Conservation (phyloP, 2,797 vertebrate species). For the Sebastes variabilis region DNA sequence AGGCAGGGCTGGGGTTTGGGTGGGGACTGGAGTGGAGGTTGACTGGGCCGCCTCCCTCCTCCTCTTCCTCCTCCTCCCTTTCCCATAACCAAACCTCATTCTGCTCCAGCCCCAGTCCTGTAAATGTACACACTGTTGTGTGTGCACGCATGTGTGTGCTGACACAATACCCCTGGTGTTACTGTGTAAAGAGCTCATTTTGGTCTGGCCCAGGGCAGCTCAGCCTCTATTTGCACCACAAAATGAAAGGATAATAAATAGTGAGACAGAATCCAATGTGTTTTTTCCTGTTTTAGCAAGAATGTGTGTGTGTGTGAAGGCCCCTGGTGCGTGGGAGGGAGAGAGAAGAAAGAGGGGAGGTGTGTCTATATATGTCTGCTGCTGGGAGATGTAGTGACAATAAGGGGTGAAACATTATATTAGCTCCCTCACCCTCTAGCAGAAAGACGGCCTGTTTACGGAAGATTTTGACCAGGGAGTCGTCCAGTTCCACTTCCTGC, state of each 20-base stretch:
- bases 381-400: conserved; percentile 21
- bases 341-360: conserved; percentile 30
- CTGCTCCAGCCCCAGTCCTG: conserved; percentile 51
- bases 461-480: conserved; percentile 97
- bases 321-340: conserved; percentile 44
- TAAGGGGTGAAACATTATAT: neutral
- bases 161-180: conserved; percentile 77
- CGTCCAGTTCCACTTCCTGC: conserved; percentile 96
- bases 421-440: conserved; percentile 88
- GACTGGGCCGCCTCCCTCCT: conserved; percentile 38
- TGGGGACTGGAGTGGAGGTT: conserved; percentile 57
- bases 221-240: conserved; percentile 89
- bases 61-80: conserved; percentile 21
- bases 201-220: conserved; percentile 71
- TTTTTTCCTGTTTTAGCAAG: conserved; percentile 69
- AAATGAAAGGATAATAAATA: conserved; percentile 80
- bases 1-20: conserved; percentile 68
- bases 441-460: conserved; percentile 98
- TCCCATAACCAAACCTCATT: conserved; percentile 71
- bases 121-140: conserved; percentile 63
- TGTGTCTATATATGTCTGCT: neutral
- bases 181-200: conserved; percentile 79
- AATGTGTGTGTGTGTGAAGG: conserved; percentile 58
- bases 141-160: conserved; percentile 61
- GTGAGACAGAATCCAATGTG: conserved; percentile 63